Conservation (phyloP, 2,113 vertebrate genomes). For the Cephalopterus ornatus region DNA sequence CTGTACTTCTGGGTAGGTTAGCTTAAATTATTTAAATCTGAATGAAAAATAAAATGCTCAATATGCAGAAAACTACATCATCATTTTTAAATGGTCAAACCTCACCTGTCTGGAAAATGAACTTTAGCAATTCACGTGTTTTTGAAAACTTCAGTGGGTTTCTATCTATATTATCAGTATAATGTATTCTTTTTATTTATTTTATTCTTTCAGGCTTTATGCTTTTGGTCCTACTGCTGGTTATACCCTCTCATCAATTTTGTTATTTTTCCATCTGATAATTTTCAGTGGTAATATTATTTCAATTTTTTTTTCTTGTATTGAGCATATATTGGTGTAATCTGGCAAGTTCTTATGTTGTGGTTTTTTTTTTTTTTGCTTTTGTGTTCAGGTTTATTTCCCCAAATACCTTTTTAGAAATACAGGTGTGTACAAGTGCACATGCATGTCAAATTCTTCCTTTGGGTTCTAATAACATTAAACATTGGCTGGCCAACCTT, state of each 20-base stretch:
- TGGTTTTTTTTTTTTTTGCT: not conserved
- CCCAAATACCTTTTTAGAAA: not conserved
- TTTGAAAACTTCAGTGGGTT: not conserved
- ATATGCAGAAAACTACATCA: not conserved
- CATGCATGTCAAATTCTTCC: not conserved
- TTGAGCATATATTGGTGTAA: not conserved
- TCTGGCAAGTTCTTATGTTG: not conserved
- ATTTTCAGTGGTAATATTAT: not conserved
- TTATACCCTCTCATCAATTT: not conserved
- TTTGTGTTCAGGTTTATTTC: accelerated
- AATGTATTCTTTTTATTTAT: not conserved
- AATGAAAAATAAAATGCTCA: not conserved
- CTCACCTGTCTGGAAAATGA: not conserved
- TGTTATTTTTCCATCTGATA: not conserved
- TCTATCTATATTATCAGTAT: not conserved
- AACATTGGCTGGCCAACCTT: not conserved
- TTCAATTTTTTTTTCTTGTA: not conserved
- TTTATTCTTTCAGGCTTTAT: not conserved
- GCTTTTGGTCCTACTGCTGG: not conserved
- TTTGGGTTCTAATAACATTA: not conserved
- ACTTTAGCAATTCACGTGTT: not conserved
- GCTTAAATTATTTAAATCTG: not conserved
- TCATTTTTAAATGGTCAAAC: not conserved
- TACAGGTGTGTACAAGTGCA: not conserved
- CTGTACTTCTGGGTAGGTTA: not conserved